These are phyloP conservation scores for Hozukius guyotensis DNA, from an alignment of 2,797 vertebrate species.

Conservation along the genomic window DNA sequence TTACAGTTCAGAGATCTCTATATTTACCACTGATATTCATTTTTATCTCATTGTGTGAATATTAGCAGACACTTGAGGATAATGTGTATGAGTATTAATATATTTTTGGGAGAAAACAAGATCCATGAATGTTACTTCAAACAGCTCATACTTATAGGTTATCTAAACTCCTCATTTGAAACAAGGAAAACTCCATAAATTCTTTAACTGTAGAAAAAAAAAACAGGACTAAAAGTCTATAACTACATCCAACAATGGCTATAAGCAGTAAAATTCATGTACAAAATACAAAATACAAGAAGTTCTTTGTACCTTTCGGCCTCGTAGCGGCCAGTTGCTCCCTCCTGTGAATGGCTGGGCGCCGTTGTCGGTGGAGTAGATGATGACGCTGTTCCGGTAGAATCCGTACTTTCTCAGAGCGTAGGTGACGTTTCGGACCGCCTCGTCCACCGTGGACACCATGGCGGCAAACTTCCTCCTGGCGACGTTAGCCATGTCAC, in stretches of 20 bases:
- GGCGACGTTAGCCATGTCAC: constrained; percentile 89
- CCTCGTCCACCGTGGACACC: constrained; percentile 96
- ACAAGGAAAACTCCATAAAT: not conserved
- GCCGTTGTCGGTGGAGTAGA: constrained; percentile 96
- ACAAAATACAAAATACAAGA: not conserved
- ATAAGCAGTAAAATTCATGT: not conserved
- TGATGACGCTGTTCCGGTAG: constrained; percentile 91
- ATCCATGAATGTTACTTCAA: not conserved
- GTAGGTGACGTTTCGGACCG: constrained; percentile 93
- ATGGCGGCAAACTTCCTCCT: constrained; percentile 93
- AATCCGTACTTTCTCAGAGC: constrained; percentile 93
- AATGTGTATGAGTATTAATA: not conserved
- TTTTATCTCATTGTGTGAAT: not conserved
- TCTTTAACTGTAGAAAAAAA: not conserved
- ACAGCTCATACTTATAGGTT: not conserved
- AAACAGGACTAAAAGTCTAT: not conserved
- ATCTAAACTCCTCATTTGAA: not conserved
- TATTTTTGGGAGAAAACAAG: not conserved
- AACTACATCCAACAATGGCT: not conserved
- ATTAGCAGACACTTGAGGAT: not conserved
- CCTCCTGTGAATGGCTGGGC: constrained; percentile 96
- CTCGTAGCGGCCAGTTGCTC: constrained; percentile 96
- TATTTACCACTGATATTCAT: not conserved
- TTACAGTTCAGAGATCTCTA: not conserved
- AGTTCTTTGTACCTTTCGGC: constrained; percentile 83